Base-by-base conservation (phyloP, 2,888 invertebrate species). In the Eucera pruinosa region DNA sequence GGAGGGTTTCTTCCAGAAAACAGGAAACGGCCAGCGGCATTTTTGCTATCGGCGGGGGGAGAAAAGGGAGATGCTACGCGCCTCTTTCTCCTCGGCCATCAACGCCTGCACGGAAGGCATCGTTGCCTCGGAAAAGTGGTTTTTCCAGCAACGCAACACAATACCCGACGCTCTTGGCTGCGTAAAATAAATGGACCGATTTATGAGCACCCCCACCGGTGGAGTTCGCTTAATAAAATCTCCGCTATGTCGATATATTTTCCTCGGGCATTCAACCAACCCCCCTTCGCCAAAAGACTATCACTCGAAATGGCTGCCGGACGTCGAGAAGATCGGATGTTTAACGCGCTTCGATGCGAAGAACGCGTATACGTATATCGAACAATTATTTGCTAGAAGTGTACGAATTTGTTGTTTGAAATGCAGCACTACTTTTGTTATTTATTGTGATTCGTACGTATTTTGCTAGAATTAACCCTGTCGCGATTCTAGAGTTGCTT, bases 141-240 rank as follows among this genome's bases (percentile, higher is more conserved):
- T 75, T 80, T 60, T 70, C 61, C n/a, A 39, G 65, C 36, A 54
- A 70, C 50, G 62, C 64, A 52, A 84, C 85, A 85, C 85, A 85
- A 87, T 85, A 74, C 73, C 55, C 58, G 50, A 50, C n/a, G n/a
- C 70, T 66, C 9, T 39, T 41, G 50, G 15, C 20, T 71, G 67
- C 80, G 81, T 86, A 84, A 89, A 90, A 88, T 89, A 89, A 90
- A 90, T 90, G 87, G 88, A 80, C 85, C 89, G 88, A 89, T 90
- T 89, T 89, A 90, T 76, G 87, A 70, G 25, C 41, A 50, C 43
- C 65, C 39, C 58, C 48, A 57, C 41, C 1, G 65, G 30, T 68
- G 45, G 47, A 33, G 64, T 69, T 75, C 84, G 85, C 83, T 86
- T 82, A 87, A 90, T 89, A 89, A 88, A 88, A 82, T 89, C 84